Evolutionary conservation across 1,140 invertebrate species (phyloP).

Genomic region (Oscheius sp.): DNA sequence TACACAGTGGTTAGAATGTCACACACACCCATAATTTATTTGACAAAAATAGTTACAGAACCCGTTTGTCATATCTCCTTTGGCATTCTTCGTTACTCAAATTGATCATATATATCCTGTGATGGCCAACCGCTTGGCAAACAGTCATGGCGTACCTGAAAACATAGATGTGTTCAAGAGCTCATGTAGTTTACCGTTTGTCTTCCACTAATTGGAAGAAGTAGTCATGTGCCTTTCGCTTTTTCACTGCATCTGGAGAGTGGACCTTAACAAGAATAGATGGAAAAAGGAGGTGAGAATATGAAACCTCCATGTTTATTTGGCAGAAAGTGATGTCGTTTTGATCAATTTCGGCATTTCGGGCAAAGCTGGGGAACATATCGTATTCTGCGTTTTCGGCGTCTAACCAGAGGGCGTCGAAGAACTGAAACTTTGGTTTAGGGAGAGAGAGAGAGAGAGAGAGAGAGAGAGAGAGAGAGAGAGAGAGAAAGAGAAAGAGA

Average conservation of each 20-base stretch:
- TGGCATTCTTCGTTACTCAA: too few species aligned
- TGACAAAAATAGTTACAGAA: too few species aligned
- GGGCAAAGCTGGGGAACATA: background rate
- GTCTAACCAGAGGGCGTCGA: background rate
- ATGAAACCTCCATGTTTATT: background rate
- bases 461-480: too few species aligned
- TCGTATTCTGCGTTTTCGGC: background rate
- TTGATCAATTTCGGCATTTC: background rate
- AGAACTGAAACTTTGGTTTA: too few species aligned
- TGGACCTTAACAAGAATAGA: too few species aligned
- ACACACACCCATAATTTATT: too few species aligned
- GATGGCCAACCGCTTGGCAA: background rate
- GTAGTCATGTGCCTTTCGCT: background rate
- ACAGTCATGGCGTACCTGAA: background rate
- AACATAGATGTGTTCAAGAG: background rate
- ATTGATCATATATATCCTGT: background rate
- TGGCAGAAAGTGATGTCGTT: background rate
- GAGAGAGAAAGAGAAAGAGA: too few species aligned
- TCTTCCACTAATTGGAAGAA: background rate
- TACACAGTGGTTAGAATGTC: too few species aligned
- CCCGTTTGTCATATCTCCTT: too few species aligned
- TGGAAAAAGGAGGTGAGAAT: background rate
- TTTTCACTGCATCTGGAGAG: background rate
- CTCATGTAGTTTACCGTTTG: background rate
- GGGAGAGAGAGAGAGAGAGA: too few species aligned